A percentile compares a stretch with the other conserved stretches of the same genome.
Conservation (phyloP, 2,888 invertebrate genomes). For the Sphaerophoria rueppellii region DNA sequence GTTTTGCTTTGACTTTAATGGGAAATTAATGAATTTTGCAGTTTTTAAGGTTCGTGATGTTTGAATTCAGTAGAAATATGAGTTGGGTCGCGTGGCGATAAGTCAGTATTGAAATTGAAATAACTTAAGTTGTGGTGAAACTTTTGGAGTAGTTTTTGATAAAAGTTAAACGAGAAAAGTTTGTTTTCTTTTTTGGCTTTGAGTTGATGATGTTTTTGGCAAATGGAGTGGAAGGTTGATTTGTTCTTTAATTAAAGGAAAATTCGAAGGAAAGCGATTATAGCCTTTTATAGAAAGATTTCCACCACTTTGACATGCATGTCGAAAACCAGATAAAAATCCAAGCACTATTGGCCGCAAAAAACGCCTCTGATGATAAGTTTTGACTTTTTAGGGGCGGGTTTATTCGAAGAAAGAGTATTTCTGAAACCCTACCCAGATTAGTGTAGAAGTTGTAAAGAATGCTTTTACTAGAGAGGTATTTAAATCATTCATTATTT, state of each 20-base stretch:
- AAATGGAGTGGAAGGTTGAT: neutral
- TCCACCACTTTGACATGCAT: too few species aligned
- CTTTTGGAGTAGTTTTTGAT: constrained; percentile 12
- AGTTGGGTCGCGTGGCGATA: constrained; percentile 22
- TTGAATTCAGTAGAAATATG: constrained; percentile 19
- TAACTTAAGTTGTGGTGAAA: constrained; percentile 20
- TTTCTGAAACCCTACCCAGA: too few species aligned
- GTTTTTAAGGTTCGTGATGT: constrained; percentile 1
- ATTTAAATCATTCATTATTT: too few species aligned
- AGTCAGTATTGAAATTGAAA: constrained; percentile 46
- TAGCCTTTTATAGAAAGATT: too few species aligned
- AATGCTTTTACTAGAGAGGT: too few species aligned
- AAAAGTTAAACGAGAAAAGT: constrained; percentile 41
- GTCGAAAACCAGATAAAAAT: too few species aligned
- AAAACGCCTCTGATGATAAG: too few species aligned
- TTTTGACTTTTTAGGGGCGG: too few species aligned
- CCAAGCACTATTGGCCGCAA: too few species aligned
- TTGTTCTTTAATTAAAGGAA: neutral
- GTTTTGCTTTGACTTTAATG: constrained; percentile 34
- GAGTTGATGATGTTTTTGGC: constrained; percentile 1
- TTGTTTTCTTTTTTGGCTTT: neutral
- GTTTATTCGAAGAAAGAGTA: too few species aligned
- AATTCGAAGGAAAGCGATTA: neutral
- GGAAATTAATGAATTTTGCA: constrained; percentile 56
- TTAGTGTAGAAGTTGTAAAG: too few species aligned